These are phyloP conservation scores for Crossoptilon crossoptilon DNA, from an alignment of 2,797 vertebrate genomes.

Conservation along the genomic window DNA sequence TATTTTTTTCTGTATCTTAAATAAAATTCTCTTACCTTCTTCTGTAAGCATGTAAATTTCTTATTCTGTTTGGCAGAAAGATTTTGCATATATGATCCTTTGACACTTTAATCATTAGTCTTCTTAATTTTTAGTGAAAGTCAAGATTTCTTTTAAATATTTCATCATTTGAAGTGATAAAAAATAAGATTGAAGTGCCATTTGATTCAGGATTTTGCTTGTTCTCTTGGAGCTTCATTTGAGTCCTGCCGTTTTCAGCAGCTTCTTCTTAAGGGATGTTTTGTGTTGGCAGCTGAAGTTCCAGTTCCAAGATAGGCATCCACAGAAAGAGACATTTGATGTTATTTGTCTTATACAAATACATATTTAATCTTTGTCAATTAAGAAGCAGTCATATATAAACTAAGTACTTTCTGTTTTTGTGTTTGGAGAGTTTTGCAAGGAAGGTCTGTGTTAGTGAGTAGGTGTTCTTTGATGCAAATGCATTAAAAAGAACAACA, in stretches of 20 bases:
- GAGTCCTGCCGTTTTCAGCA: neutral
- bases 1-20: accelerated
- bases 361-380: neutral
- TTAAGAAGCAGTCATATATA: neutral
- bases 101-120: neutral
- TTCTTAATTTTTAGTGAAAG: neutral
- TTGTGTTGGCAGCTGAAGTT: neutral
- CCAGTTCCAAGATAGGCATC: neutral
- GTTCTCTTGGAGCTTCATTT: neutral
- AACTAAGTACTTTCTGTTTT: neutral
- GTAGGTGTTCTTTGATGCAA: neutral
- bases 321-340: neutral
- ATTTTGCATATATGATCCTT: neutral
- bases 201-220: neutral
- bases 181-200: neutral
- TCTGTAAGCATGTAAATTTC: neutral
- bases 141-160: neutral
- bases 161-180: neutral
- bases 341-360: neutral
- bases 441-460: neutral
- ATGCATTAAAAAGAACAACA: neutral
- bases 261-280: neutral
- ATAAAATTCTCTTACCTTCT: neutral
- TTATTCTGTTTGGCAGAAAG: neutral
- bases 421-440: neutral